Percentiles rank a stretch among this genome's conserved stretches.
These are phyloP conservation scores for Caenorhabditis briggsae DNA, from an alignment of 1,140 invertebrate species.

Conservation along the genomic window DNA sequence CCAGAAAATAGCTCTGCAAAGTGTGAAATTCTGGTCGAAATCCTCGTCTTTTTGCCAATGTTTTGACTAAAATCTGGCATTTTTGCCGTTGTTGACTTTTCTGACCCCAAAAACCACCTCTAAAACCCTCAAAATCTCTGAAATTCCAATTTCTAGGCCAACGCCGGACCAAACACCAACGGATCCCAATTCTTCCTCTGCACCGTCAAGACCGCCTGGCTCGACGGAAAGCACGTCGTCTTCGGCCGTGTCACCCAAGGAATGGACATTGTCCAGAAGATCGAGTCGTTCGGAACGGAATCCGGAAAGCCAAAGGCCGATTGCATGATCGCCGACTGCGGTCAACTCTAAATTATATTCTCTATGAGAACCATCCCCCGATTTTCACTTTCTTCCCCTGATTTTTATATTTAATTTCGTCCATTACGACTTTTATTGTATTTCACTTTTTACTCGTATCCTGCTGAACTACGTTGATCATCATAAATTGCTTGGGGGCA, in stretches of 20 bases:
- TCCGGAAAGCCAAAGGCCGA: slow-evolving; percentile 31
- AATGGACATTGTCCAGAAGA: slow-evolving; percentile 89
- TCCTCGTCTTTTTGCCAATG: too few species aligned
- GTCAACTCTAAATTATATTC: slow-evolving; percentile 50
- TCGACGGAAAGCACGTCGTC: slow-evolving; percentile 78
- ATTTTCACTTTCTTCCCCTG: neutral
- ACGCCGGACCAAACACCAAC: slow-evolving; percentile 92
- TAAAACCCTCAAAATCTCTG: neutral
- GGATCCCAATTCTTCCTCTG: slow-evolving; percentile 98
- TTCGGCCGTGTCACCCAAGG: slow-evolving; percentile 93
- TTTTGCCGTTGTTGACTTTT: too few species aligned
- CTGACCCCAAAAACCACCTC: neutral
- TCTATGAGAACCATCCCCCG: slow-evolving; percentile 5
- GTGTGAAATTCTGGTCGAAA: too few species aligned
- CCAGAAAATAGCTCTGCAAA: too few species aligned
- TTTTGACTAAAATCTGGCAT: neutral
- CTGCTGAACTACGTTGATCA: neutral
- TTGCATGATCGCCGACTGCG: slow-evolving; percentile 43
- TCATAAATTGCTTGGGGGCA: too few species aligned
- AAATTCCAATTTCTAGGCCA: slow-evolving; percentile 36
- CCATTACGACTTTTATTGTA: too few species aligned
- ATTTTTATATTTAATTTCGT: neutral
- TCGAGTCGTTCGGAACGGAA: slow-evolving; percentile 81
- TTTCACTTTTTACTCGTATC: too few species aligned
- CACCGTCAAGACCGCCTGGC: slow-evolving; percentile 87